These are phyloP conservation scores for Ranitomeya variabilis DNA, from an alignment of 2,113 vertebrate genomes.

Conservation along the genomic window DNA sequence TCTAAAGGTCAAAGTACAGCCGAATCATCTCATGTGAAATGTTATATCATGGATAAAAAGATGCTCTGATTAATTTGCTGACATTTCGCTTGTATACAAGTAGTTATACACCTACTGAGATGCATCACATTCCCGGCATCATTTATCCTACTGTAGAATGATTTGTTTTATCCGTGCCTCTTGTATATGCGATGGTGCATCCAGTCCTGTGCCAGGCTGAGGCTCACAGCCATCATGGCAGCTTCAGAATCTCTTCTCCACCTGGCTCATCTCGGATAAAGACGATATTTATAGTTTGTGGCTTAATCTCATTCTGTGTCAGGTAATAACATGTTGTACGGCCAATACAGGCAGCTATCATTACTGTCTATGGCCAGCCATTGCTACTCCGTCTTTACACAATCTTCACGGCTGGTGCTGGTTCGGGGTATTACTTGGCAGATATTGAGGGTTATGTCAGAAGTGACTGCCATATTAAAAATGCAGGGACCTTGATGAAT, in stretches of 20 bases:
- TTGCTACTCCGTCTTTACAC: background rate
- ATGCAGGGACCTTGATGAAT: background rate
- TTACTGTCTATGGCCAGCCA: background rate
- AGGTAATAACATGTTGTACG: constrained; percentile 2
- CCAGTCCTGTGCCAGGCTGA: background rate
- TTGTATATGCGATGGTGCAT: background rate
- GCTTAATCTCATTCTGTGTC: constrained; percentile 17
- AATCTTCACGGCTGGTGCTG: background rate
- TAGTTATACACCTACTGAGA: constrained; percentile 32
- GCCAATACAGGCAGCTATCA: background rate
- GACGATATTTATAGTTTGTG: background rate
- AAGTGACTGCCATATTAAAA: constrained; percentile 2
- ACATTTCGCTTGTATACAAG: constrained; percentile 52
- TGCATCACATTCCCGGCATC: constrained; percentile 21
- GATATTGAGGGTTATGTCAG: background rate
- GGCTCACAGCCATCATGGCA: background rate
- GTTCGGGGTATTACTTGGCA: background rate
- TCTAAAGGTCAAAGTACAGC: constrained; percentile 54
- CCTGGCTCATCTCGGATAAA: background rate
- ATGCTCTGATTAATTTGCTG: constrained; percentile 52
- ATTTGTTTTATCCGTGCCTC: background rate
- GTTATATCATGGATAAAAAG: constrained; percentile 48
- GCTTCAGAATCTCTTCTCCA: background rate
- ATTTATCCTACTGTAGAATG: constrained; percentile 12
- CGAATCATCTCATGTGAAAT: constrained; percentile 43